Percentiles rank a stretch among this genome's conserved stretches.
Evolutionary conservation across 53 echinoderm and acorn worm species (phyloP).

Genomic region (Astropecten irregularis): DNA sequence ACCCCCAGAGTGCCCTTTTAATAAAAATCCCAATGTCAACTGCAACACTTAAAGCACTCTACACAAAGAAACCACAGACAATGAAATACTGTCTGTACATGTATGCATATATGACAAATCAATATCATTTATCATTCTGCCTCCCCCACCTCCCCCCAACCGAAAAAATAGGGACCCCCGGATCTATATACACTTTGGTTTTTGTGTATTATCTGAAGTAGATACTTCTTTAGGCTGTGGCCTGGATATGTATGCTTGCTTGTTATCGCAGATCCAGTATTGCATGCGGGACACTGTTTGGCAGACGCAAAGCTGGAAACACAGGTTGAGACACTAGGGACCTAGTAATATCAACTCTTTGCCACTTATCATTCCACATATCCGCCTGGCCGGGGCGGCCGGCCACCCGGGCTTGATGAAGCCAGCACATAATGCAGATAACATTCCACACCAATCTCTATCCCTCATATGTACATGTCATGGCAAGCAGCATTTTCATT

Average conservation of each 20-base stretch:
- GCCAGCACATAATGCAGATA: no score
- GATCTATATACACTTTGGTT: neutral
- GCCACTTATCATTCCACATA: neutral
- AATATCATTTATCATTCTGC: conserved; percentile 34
- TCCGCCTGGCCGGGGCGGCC: no score
- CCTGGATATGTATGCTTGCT: no score
- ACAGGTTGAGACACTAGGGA: no score
- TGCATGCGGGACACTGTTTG: no score
- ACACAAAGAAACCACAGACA: neutral
- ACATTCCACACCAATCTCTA: neutral
- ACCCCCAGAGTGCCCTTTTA: neutral
- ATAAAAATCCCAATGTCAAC: no score
- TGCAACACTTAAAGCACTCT: neutral
- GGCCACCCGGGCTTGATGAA: no score
- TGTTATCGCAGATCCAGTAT: no score
- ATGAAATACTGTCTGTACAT: neutral
- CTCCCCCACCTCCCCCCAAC: no score
- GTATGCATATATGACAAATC: neutral
- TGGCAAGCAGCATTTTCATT: neutral
- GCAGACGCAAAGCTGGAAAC: no score
- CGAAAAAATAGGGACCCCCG: no score
- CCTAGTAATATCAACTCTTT: neutral
- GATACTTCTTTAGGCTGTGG: neutral
- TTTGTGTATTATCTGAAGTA: conserved; percentile 8
- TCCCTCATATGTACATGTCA: neutral